phyloP scores from a whole-genome alignment of 2,888 invertebrate species.

The Chymomyza caudatula region DNA sequence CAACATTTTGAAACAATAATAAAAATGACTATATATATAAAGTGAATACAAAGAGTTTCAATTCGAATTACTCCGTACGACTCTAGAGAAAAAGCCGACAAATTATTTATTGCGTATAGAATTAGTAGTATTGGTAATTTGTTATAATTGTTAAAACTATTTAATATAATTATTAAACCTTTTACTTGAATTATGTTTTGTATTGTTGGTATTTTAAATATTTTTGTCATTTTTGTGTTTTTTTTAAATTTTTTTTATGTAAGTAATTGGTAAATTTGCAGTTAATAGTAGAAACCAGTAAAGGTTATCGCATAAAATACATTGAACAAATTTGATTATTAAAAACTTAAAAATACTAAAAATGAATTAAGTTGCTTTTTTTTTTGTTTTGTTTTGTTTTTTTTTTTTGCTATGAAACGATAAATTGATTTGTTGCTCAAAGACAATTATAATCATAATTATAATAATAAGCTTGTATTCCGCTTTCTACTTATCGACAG shows the following conservation, averaged over 20 bases:
- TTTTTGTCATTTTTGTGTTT: conserved; percentile 33
- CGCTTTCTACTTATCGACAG: conserved; percentile 16
- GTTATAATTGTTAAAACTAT: conserved; percentile 65
- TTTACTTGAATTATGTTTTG: conserved; percentile 53
- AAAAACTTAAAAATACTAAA: conserved; percentile 30
- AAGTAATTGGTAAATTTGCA: conserved; percentile 22
- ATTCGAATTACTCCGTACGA: conserved; percentile 40
- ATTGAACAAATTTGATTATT: no score
- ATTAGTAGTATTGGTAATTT: conserved; percentile 54
- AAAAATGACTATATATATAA: conserved; percentile 18
- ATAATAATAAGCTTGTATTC: conserved; percentile 50
- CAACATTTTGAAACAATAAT: conserved; percentile 41
- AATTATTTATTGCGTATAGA: conserved; percentile 65
- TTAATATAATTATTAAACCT: conserved; percentile 64
- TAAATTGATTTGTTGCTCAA: conserved; percentile 28
- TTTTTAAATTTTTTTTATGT: conserved; percentile 21
- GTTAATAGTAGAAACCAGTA: conserved; percentile 26
- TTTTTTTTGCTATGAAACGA: conserved; percentile 21
- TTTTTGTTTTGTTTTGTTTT: conserved; percentile 11
- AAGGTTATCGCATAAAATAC: conserved; percentile 10
- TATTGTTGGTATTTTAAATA: conserved; percentile 31
- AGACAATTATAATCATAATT: neutral
- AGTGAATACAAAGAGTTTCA: conserved; percentile 1
- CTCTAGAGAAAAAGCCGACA: conserved; percentile 43
- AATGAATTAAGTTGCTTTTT: conserved; percentile 7